Conservation (phyloP, 2,888 invertebrate genomes). For the Synergus laeviventris region DNA sequence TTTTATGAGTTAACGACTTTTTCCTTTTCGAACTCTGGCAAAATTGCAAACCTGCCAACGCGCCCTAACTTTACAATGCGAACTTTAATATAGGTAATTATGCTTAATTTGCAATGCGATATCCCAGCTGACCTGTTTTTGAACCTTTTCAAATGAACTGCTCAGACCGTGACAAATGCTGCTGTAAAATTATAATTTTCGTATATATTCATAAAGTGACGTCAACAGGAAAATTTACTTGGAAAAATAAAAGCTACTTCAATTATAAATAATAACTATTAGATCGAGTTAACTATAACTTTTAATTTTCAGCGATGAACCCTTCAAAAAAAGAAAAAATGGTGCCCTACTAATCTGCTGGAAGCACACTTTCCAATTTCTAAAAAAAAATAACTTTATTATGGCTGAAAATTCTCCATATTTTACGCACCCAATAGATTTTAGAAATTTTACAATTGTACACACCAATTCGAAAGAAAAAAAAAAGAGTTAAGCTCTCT, state of each 20-base stretch:
- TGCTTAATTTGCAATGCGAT: background rate
- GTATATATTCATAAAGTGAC: background rate
- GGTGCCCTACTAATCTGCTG: conserved; percentile 1
- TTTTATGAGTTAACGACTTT: background rate
- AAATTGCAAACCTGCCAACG: background rate
- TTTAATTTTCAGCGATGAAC: too few species aligned
- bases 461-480: background rate
- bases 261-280: background rate
- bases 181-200: background rate
- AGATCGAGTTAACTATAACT: too few species aligned
- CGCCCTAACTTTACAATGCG: background rate
- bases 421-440: background rate
- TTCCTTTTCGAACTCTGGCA: background rate
- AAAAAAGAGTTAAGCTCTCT: background rate
- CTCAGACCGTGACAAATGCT: background rate
- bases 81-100: background rate
- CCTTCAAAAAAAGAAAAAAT: background rate
- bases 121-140: background rate
- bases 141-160: background rate
- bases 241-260: background rate
- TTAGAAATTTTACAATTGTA: conserved; percentile 22
- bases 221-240: background rate
- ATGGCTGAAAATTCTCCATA: background rate
- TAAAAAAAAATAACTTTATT: conserved; percentile 2
- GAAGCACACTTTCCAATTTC: background rate